These are phyloP conservation scores for Chrysolina oricalcia DNA, from an alignment of 2,888 invertebrate genomes.

Conservation along the genomic window DNA sequence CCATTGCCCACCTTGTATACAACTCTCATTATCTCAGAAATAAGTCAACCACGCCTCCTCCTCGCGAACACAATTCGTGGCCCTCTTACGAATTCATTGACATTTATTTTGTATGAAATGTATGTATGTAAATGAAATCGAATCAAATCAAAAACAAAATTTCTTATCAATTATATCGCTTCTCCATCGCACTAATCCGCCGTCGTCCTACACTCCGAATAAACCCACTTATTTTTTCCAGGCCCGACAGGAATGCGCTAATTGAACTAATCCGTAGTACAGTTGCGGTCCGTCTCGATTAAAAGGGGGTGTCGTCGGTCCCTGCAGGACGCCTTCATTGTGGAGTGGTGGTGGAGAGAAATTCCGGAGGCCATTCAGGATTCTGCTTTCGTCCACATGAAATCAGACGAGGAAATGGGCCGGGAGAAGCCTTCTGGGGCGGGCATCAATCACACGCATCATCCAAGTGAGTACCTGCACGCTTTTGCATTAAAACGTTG, in stretches of 20 bases:
- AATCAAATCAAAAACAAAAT: too few relatives aligned
- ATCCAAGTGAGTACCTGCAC: conserved; percentile 61
- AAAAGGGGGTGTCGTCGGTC: conserved; percentile 15
- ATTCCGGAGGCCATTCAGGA: conserved; percentile 34
- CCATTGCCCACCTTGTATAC: too few relatives aligned
- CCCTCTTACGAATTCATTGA: too few relatives aligned
- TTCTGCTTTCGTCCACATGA: conserved; percentile 55
- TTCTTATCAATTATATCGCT: background rate
- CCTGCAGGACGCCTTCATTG: conserved; percentile 34
- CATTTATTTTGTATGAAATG: too few relatives aligned
- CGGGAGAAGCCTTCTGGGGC: conserved; percentile 63
- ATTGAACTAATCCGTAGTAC: conserved; percentile 3
- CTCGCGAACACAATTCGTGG: too few relatives aligned
- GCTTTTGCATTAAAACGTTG: background rate
- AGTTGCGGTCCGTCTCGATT: conserved; percentile 7
- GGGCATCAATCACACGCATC: conserved; percentile 63
- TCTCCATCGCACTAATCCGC: background rate
- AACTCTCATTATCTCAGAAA: too few relatives aligned
- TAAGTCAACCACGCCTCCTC: too few relatives aligned
- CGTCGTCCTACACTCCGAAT: background rate
- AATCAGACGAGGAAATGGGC: conserved; percentile 65
- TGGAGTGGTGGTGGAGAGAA: conserved; percentile 41
- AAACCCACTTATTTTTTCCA: background rate
- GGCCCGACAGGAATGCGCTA: conserved; percentile 3
- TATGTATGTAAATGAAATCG: too few relatives aligned